These are phyloP conservation scores for Xyliphius kryptos DNA, from an alignment of 2,113 vertebrate genomes.

Conservation along the genomic window DNA sequence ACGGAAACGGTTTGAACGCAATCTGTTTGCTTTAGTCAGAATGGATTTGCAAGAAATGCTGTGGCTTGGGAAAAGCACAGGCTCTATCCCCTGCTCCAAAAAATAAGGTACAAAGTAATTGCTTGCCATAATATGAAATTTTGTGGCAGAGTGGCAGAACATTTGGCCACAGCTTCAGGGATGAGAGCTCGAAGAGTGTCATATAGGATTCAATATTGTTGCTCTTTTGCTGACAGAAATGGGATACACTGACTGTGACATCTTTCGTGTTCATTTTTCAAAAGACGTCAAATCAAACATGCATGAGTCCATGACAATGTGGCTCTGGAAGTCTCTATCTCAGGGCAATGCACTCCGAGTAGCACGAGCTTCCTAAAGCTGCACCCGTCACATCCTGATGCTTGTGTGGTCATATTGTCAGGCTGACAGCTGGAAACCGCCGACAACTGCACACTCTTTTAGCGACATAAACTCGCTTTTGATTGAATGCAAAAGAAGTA, in stretches of 20 bases:
- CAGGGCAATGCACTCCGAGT: constrained; percentile 39
- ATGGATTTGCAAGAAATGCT: constrained; percentile 66
- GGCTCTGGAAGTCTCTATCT: constrained; percentile 47
- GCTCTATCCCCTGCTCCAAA: constrained; percentile 51
- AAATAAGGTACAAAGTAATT: constrained; percentile 60
- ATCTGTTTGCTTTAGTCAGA: constrained; percentile 70
- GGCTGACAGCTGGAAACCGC: constrained; percentile 34
- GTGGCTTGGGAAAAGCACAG: constrained; percentile 23
- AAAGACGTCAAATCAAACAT: constrained; percentile 67
- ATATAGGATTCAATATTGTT: constrained; percentile 66
- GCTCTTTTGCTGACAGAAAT: constrained; percentile 50
- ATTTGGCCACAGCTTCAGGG: constrained; percentile 60
- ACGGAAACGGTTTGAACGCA: too few relatives aligned
- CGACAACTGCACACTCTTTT: constrained; percentile 30
- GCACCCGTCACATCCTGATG: constrained; percentile 31
- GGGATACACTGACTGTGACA: constrained; percentile 58
- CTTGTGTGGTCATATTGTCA: constrained; percentile 40
- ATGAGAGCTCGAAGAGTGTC: constrained; percentile 54
- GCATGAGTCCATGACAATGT: constrained; percentile 57
- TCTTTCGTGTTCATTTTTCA: constrained; percentile 58
- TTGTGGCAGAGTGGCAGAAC: constrained; percentile 57
- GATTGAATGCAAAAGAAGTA: constrained; percentile 29
- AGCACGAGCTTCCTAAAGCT: constrained; percentile 40
- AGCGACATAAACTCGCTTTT: constrained; percentile 22
- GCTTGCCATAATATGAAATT: constrained; percentile 60